phyloP scores from a whole-genome alignment of 2,888 invertebrate species.

The Cordilura impudica region DNA sequence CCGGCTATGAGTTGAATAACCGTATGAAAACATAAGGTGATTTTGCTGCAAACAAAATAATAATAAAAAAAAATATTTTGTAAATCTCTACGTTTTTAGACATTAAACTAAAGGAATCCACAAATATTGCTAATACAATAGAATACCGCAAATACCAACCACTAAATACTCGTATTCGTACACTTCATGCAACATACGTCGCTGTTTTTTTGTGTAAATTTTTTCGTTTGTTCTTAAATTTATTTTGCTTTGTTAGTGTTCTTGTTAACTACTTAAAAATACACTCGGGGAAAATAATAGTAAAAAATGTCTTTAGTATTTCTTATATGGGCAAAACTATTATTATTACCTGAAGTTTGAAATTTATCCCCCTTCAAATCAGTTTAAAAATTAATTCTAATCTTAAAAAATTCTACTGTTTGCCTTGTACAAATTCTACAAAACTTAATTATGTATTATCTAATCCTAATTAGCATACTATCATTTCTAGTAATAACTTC shows the following conservation, averaged over 20 bases:
- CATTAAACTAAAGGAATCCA: constrained; percentile 8
- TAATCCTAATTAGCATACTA: not conserved
- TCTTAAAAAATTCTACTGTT: not conserved
- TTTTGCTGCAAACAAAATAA: constrained; percentile 10
- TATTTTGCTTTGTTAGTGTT: constrained; percentile 26
- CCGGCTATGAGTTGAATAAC: constrained; percentile 53
- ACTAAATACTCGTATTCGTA: constrained; percentile 40
- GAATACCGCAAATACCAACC: constrained; percentile 54
- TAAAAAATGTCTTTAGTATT: not conserved
- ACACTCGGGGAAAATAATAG: not conserved
- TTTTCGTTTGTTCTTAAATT: constrained; percentile 39
- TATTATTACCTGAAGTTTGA: too few species aligned
- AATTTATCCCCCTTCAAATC: too few species aligned
- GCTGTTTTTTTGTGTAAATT: not conserved
- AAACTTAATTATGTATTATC: not conserved
- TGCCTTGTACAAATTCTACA: not conserved
- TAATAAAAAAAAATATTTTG: not conserved
- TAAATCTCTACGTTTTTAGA: constrained; percentile 17
- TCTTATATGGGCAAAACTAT: too few species aligned
- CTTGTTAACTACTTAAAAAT: not conserved
- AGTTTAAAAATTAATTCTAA: not conserved
- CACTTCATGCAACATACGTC: constrained; percentile 9
- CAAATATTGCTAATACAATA: constrained; percentile 32
- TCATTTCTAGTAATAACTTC: not conserved
- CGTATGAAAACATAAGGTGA: constrained; percentile 21